phyloP scores from a whole-genome alignment of 2,888 invertebrate genomes.

The Malacosoma neustria region DNA sequence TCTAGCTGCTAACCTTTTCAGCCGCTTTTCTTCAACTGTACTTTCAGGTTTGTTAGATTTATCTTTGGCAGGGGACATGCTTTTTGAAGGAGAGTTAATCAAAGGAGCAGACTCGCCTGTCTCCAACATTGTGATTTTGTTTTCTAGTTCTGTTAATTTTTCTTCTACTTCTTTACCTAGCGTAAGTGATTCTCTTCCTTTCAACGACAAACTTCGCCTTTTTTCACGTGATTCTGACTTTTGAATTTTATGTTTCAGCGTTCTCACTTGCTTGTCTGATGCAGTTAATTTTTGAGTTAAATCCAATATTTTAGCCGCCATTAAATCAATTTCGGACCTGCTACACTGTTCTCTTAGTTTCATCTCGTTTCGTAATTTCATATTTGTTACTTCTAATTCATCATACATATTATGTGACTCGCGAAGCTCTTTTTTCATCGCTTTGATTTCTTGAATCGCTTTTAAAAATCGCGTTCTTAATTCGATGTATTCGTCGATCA shows the following conservation, averaged over 20 bases:
- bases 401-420: constrained; percentile 88
- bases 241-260: constrained; percentile 85
- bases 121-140: constrained; percentile 82
- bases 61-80: constrained; percentile 71
- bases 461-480: constrained; percentile 85
- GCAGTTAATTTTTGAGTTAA: constrained; percentile 86
- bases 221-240: constrained; percentile 86
- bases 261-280: constrained; percentile 87
- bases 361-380: constrained; percentile 83
- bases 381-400: constrained; percentile 85
- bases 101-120: constrained; percentile 54
- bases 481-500: constrained; percentile 88
- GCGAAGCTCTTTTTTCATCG: constrained; percentile 86
- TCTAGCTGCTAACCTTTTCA: constrained; percentile 70
- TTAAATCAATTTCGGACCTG: constrained; percentile 82
- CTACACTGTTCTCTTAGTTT: constrained; percentile 78
- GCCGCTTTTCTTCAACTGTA: constrained; percentile 60
- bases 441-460: constrained; percentile 87
- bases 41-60: constrained; percentile 65
- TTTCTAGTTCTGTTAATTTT: constrained; percentile 87
- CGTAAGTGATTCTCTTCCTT: constrained; percentile 87
- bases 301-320: constrained; percentile 89
- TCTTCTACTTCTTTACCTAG: constrained; percentile 90
- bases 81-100: constrained; percentile 67
- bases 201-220: constrained; percentile 86